Base-by-base conservation (phyloP, 1,140 invertebrate species). In the Ruditapes philippinarum region DNA sequence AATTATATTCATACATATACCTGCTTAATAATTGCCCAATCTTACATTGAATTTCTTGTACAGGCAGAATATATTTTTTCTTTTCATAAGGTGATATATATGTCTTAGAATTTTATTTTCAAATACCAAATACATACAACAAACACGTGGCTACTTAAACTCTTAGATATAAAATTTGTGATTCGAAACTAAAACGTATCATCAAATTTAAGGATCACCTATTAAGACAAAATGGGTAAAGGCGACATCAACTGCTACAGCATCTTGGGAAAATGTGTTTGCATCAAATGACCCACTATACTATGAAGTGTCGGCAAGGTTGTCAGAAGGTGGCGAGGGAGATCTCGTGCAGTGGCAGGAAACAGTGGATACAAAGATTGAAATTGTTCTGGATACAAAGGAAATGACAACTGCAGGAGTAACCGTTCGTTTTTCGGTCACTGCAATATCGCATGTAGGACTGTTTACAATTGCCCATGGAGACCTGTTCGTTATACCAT, bases 261-360 rank as follows among this genome's bases (percentile, higher is more conserved):
- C 51, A 22, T 5, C 19, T 57, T 57, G 51, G 78, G 78, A 25
- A 19, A 54, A 31, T 9, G 73, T 45, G 78, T 54, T 42, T 22
- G 28, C 51, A 33, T 49, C n/a, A 19, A 81, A 14, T n/a, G 51
- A 57, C 19, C 51, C 51, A 5, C n/a, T n/a, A n/a, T n/a, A n/a
- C n/a, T n/a, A n/a, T n/a, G n/a, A n/a, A n/a, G n/a, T n/a, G n/a
- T n/a, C n/a, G n/a, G n/a, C n/a, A n/a, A n/a, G n/a, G n/a, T n/a
- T n/a, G n/a, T n/a, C n/a, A n/a, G n/a, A n/a, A n/a, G n/a, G n/a
- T n/a, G n/a, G n/a, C n/a, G n/a, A n/a, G n/a, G n/a, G n/a, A n/a
- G n/a, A n/a, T n/a, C 62, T 65, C 28, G 25, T 65, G n/a, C 51
- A 57, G 33, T 81, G 78, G 78, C 78, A 81, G 42, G 78, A 81